These are phyloP conservation scores for Cistogaster globosa DNA, from an alignment of 2,888 invertebrate species.

Conservation along the genomic window DNA sequence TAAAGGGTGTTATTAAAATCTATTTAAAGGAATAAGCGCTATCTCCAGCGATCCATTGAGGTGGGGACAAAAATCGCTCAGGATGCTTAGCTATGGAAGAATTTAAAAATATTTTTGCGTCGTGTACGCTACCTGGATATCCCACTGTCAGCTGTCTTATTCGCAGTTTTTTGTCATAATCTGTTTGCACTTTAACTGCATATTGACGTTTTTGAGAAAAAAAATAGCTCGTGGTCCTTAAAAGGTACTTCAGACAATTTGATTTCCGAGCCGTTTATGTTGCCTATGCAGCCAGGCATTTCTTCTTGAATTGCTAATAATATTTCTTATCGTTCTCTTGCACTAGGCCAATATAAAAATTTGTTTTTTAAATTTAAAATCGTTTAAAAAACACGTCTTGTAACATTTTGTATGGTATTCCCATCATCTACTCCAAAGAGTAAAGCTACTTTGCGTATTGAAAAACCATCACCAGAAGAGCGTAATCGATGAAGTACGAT, in stretches of 20 bases:
- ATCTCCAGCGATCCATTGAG: conserved; percentile 10
- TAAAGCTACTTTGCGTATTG: not conserved
- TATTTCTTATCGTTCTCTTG: not conserved
- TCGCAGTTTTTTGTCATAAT: not conserved
- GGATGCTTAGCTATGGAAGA: not conserved
- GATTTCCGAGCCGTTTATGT: not conserved
- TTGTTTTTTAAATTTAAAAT: not conserved
- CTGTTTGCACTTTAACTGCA: not conserved
- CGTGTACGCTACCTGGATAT: too few relatives aligned
- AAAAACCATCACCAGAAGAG: not conserved
- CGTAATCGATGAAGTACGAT: not conserved
- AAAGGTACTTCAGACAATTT: conserved; percentile 3
- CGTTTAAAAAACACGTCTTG: not conserved
- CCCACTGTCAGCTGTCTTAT: too few relatives aligned
- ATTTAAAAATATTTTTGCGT: not conserved
- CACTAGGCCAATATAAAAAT: not conserved
- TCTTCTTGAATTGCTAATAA: not conserved
- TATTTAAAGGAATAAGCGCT: conserved; percentile 36
- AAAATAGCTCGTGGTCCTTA: not conserved
- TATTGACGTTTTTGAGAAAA: not conserved
- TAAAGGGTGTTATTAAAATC: not conserved
- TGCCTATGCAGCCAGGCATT: not conserved
- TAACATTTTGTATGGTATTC: conserved; percentile 6
- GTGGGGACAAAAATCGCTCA: not conserved
- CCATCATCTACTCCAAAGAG: too few relatives aligned